A percentile compares a stretch with the other conserved stretches of the same genome.
These are phyloP conservation scores for Agrilus planipennis DNA, from an alignment of 1,140 invertebrate genomes.

Conservation along the genomic window DNA sequence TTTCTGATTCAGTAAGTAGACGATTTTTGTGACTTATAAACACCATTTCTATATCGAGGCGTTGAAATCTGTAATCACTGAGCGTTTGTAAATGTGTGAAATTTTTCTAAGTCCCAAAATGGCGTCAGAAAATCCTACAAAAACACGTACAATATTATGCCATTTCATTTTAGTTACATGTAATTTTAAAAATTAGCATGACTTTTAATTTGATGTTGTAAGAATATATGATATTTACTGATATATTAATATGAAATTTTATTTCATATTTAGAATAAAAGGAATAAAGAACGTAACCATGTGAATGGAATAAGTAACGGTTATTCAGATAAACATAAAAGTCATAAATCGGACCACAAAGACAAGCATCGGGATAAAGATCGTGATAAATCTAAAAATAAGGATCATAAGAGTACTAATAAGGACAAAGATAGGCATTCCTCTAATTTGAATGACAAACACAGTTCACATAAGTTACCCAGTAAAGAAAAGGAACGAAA, in stretches of 20 bases:
- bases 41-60: background rate
- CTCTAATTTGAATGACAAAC: constrained; percentile 25
- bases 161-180: no score
- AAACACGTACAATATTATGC: background rate
- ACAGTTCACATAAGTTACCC: constrained; percentile 47
- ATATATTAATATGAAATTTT: constrained; percentile 1
- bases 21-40: background rate
- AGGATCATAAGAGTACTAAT: constrained; percentile 44
- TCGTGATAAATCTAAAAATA: constrained; percentile 51
- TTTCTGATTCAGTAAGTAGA: constrained; percentile 27
- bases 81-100: constrained; percentile 27
- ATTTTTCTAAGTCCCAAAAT: constrained; percentile 79
- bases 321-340: constrained; percentile 51
- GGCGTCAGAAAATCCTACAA: constrained; percentile 47
- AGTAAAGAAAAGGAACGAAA: constrained; percentile 39
- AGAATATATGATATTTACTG: constrained; percentile 1
- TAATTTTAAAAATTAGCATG: background rate
- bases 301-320: constrained; percentile 61
- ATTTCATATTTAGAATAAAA: constrained; percentile 1
- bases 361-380: constrained; percentile 46
- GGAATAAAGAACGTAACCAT: constrained; percentile 33
- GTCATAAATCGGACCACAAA: constrained; percentile 58
- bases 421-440: constrained; percentile 33
- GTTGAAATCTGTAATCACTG: background rate
- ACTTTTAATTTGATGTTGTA: background rate